Conservation (phyloP, 2,888 invertebrate species). For the Trichopoda pennipes region DNA sequence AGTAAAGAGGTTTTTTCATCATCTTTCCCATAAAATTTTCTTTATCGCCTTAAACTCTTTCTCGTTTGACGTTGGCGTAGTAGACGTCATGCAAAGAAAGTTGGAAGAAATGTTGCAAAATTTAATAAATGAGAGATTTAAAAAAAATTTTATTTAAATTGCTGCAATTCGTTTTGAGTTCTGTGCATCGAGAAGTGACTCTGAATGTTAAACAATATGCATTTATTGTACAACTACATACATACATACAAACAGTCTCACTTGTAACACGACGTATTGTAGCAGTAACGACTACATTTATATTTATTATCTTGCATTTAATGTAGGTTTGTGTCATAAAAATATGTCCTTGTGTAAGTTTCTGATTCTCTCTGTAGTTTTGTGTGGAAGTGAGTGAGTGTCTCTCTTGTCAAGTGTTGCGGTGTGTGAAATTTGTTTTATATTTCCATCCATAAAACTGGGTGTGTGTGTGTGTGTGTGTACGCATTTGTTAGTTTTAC, state of each 20-base stretch:
- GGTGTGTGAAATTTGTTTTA: slow-evolving; percentile 50
- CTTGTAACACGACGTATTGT: not conserved
- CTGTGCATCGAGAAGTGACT: slow-evolving; percentile 18
- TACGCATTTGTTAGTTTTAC: slow-evolving; percentile 12
- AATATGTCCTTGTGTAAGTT: not conserved
- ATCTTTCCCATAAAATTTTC: not conserved
- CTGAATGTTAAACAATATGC: slow-evolving; percentile 7
- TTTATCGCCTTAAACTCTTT: not conserved
- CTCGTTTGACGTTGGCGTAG: not conserved
- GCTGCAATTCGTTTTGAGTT: slow-evolving; percentile 47
- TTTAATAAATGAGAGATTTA: slow-evolving; percentile 17
- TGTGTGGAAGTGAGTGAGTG: not conserved
- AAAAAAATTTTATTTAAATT: slow-evolving; percentile 53
- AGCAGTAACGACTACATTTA: slow-evolving; percentile 19
- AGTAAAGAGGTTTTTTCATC: not conserved
- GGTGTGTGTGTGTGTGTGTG: slow-evolving; percentile 8
- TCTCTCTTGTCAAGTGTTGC: slow-evolving; percentile 29
- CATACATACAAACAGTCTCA: not conserved
- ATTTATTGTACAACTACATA: not conserved
- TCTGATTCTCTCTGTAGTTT: not conserved
- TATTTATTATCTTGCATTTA: slow-evolving; percentile 41
- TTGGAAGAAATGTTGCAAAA: slow-evolving; percentile 6
- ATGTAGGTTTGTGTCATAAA: not conserved
- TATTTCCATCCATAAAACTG: not conserved
- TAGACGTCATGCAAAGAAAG: not conserved